Conservation (phyloP, 1,140 invertebrate genomes). For the Frieseomelitta varia region DNA sequence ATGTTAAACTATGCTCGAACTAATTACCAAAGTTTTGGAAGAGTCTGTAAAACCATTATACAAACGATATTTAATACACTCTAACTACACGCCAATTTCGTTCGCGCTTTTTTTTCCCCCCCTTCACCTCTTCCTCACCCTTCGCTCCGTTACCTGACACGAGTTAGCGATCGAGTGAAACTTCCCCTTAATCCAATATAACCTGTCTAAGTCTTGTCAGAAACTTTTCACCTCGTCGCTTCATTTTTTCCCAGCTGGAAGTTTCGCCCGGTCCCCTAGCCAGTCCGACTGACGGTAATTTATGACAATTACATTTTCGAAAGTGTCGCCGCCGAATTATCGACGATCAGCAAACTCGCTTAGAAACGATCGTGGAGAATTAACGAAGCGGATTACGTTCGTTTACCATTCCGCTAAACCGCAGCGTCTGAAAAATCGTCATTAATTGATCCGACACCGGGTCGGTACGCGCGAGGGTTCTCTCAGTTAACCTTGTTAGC, state of each 20-base stretch:
- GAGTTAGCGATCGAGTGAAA: slow-evolving; percentile 46
- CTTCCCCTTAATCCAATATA: slow-evolving; percentile 26
- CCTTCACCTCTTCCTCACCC: too few species aligned
- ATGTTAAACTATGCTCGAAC: slow-evolving; percentile 57
- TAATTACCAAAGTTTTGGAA: slow-evolving; percentile 61
- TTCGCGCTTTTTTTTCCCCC: not conserved
- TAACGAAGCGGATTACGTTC: not conserved
- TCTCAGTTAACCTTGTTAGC: slow-evolving; percentile 32
- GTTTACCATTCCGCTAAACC: not conserved
- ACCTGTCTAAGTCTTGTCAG: slow-evolving; percentile 9
- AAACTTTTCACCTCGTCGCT: slow-evolving; percentile 11
- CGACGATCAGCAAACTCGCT: too few species aligned
- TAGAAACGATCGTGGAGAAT: too few species aligned
- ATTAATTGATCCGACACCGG: not conserved
- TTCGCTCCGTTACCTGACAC: slow-evolving; percentile 17
- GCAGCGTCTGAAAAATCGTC: not conserved
- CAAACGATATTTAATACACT: slow-evolving; percentile 59
- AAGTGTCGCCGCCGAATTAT: not conserved
- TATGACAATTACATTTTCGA: not conserved
- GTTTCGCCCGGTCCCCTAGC: not conserved
- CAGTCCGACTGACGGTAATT: not conserved
- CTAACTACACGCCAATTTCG: slow-evolving; percentile 32
- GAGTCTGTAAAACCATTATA: slow-evolving; percentile 57
- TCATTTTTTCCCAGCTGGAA: not conserved
- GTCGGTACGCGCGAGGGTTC: too few species aligned